Conservation (phyloP, 2,113 vertebrate species). For the Carassius gibelio region DNA sequence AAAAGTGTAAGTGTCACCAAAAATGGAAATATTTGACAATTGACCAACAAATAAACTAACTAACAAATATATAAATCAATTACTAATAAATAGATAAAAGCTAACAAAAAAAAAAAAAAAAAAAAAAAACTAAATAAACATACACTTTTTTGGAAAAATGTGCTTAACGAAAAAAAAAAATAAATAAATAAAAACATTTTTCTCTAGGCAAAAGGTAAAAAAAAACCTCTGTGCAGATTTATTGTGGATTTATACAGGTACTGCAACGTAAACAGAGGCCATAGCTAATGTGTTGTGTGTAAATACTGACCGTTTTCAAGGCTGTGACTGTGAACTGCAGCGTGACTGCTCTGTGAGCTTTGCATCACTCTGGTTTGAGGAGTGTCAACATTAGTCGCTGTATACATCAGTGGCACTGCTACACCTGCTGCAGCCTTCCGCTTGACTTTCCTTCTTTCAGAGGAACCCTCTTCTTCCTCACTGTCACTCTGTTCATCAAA, state of each 20-base stretch:
- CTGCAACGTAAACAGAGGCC: background rate
- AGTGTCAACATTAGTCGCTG: conserved; percentile 63
- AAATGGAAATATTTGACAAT: no score
- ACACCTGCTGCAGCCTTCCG: conserved; percentile 74
- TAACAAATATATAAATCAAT: no score
- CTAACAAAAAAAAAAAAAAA: no score
- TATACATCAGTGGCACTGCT: conserved; percentile 59
- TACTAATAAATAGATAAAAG: no score
- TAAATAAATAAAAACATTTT: no score
- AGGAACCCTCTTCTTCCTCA: conserved; percentile 78
- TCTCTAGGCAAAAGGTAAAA: no score
- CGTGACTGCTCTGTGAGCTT: conserved; percentile 73
- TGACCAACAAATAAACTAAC: no score
- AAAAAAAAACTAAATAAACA: no score
- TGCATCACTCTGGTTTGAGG: conserved; percentile 73
- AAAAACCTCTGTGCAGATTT: no score
- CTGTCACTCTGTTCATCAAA: conserved; percentile 96
- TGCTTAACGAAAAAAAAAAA: no score
- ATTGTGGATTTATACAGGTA: background rate
- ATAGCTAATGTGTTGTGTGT: background rate
- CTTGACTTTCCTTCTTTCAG: conserved; percentile 68
- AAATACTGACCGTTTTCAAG: conserved; percentile 46
- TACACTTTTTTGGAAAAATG: no score
- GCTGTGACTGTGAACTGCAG: conserved; percentile 59
- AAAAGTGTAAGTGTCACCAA: no score